Conservation (phyloP, 1,140 invertebrate genomes). For the Rhopalosiphum padi region DNA sequence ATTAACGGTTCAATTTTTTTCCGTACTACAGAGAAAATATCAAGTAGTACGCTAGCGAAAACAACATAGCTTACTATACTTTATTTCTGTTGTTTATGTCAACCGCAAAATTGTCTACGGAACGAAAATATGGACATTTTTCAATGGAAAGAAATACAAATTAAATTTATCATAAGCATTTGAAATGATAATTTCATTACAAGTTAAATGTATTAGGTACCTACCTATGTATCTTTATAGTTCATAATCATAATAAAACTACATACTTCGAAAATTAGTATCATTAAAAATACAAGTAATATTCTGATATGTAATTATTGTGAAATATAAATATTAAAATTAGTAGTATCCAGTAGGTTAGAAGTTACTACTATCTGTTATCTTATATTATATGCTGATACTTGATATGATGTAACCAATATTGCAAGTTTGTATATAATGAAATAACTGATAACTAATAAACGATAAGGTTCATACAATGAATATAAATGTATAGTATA, state of each 20-base stretch:
- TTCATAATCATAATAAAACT: neutral
- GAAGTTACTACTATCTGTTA: no score
- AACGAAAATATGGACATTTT: no score
- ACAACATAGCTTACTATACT: neutral
- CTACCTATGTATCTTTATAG: no score
- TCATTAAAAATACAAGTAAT: neutral
- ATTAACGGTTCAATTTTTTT: neutral
- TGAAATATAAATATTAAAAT: neutral
- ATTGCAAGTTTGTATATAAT: neutral
- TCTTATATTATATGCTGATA: neutral
- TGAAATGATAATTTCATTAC: no score
- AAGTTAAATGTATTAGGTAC: no score
- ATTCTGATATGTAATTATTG: neutral
- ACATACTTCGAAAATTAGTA: neutral
- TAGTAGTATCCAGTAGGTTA: neutral
- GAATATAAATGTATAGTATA: neutral
- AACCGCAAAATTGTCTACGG: neutral
- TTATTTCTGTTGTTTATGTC: neutral
- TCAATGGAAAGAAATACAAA: no score
- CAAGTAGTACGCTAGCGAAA: neutral
- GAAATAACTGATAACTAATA: neutral
- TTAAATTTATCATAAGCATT: no score
- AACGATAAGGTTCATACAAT: neutral
- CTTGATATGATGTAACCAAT: no score
- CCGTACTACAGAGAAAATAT: neutral